phyloP scores from a whole-genome alignment of 2,113 vertebrate genomes.

The Callocephalon fimbriatum region DNA sequence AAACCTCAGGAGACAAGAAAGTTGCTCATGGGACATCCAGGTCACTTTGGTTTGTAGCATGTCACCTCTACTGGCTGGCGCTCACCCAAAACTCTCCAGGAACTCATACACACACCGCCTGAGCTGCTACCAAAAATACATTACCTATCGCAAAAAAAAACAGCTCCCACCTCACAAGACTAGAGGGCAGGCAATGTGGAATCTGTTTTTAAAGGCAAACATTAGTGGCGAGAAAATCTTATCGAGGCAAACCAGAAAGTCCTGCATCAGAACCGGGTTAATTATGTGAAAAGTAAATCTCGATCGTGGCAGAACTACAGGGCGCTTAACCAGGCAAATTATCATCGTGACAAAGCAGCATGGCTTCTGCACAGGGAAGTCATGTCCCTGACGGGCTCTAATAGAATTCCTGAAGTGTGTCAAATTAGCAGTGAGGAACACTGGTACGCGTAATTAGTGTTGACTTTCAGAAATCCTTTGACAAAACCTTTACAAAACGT shows the following conservation, averaged over 20 bases:
- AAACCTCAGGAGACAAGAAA: background rate
- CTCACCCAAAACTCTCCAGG: constrained; percentile 18
- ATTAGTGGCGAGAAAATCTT: background rate
- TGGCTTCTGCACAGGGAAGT: constrained; percentile 24
- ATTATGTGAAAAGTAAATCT: background rate
- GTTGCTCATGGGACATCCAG: background rate
- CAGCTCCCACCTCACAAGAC: background rate
- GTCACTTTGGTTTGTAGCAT: background rate
- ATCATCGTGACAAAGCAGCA: background rate
- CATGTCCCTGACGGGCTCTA: constrained; percentile 8
- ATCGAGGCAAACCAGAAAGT: constrained; percentile 2
- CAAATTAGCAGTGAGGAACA: constrained; percentile 48
- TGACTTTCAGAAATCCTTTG: constrained; percentile 60
- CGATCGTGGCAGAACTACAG: background rate
- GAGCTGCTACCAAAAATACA: constrained; percentile 24
- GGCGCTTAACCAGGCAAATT: constrained; percentile 40
- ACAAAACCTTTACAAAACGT: constrained; percentile 46
- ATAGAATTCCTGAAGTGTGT: constrained; percentile 48
- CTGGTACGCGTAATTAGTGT: background rate
- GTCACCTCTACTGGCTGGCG: background rate
- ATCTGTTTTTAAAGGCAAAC: background rate
- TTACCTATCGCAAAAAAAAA: background rate
- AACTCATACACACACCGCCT: background rate
- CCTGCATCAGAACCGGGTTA: background rate
- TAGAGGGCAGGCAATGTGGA: background rate